Evolutionary conservation across 1,140 invertebrate genomes (phyloP).

Genomic region (Eumeta japonica): DNA sequence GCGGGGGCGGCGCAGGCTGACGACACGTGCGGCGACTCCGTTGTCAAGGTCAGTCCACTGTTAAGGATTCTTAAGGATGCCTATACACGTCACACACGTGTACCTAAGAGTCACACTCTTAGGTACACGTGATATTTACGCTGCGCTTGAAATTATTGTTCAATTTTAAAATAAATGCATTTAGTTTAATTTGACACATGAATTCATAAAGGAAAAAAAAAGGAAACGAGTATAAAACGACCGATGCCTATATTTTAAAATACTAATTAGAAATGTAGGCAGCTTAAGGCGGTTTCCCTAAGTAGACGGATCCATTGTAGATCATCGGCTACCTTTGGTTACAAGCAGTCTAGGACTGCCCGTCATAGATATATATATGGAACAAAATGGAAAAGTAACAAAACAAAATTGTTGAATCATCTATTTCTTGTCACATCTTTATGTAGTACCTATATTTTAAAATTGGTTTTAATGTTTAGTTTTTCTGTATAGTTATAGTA

Average conservation of each 20-base stretch:
- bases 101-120: neutral
- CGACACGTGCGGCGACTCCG: slow-evolving; percentile 69
- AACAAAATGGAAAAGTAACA: too few relatives aligned
- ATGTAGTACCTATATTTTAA: neutral
- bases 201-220: neutral
- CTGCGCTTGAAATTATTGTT: too few relatives aligned
- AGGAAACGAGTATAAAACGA: too few relatives aligned
- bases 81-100: neutral
- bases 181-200: neutral
- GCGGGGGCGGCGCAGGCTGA: slow-evolving; percentile 68
- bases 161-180: too few relatives aligned
- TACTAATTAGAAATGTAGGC: too few relatives aligned
- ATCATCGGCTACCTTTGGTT: too few relatives aligned
- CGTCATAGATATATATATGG: too few relatives aligned
- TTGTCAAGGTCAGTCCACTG: slow-evolving; percentile 56
- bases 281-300: too few relatives aligned
- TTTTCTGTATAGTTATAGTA: neutral
- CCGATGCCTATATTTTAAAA: too few relatives aligned
- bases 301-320: too few relatives aligned
- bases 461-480: neutral
- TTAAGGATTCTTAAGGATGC: neutral
- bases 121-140: too few relatives aligned
- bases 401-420: neutral
- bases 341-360: too few relatives aligned
- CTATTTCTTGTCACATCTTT: neutral